These are phyloP conservation scores for Malurus splendens DNA, from an alignment of 2,797 vertebrate genomes.

Conservation along the genomic window DNA sequence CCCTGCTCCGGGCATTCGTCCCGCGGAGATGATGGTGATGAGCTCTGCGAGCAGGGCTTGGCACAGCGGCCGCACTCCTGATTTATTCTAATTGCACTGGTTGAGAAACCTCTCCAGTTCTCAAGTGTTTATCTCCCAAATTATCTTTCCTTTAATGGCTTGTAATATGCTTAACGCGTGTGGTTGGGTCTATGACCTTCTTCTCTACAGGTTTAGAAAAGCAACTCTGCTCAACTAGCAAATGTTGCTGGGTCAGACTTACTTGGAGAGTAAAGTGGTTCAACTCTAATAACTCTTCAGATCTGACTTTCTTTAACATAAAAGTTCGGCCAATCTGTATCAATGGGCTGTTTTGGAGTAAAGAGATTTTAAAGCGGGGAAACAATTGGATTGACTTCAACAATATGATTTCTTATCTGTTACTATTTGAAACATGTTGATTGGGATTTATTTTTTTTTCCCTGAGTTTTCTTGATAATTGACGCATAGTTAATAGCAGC, in stretches of 20 bases:
- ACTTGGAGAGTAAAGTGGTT: not conserved
- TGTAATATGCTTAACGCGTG: not conserved
- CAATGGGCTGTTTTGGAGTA: not conserved
- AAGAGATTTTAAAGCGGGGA: not conserved
- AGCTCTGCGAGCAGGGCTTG: not conserved
- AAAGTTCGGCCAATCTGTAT: not conserved
- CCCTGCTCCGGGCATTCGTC: not conserved
- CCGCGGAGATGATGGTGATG: not conserved
- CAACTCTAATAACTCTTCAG: not conserved
- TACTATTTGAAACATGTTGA: not conserved
- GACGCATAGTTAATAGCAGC: not conserved
- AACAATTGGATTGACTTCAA: not conserved
- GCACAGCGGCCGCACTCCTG: not conserved
- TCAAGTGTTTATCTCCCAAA: constrained; percentile 44
- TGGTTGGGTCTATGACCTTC: constrained; percentile 28
- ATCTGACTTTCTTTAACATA: not conserved
- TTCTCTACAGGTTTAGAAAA: not conserved
- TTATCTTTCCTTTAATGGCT: constrained; percentile 29
- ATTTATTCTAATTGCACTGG: not conserved
- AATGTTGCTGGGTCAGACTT: not conserved
- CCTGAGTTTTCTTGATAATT: not conserved
- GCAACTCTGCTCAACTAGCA: not conserved
- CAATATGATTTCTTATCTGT: not conserved
- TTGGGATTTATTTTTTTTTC: not conserved
- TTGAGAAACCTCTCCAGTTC: constrained; percentile 35